A percentile compares a stretch with the other conserved stretches of the same genome.
These are phyloP conservation scores for Drosophila paucipuncta DNA, from an alignment of 2,888 invertebrate genomes.

Conservation along the genomic window DNA sequence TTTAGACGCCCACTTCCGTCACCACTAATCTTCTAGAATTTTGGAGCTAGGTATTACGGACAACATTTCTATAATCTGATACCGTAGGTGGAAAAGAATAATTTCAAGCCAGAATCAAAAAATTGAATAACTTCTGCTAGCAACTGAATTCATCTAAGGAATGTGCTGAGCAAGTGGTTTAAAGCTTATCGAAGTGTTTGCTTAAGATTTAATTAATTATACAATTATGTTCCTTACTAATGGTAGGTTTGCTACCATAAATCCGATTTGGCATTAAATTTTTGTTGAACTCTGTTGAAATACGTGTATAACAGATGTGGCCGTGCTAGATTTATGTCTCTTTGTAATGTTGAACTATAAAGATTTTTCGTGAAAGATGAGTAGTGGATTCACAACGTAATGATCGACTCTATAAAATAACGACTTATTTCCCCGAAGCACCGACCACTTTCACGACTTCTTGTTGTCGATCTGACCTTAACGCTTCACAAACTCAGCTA, in stretches of 20 bases:
- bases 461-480: not conserved
- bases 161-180: not conserved
- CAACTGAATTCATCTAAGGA: not conserved
- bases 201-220: not conserved
- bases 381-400: not conserved
- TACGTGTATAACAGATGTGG: not conserved
- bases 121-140: not conserved
- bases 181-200: not conserved
- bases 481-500: no score
- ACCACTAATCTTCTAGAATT: not conserved
- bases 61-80: not conserved
- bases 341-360: not conserved
- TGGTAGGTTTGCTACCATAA: not conserved
- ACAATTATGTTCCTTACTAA: not conserved
- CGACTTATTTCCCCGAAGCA: not conserved
- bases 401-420: not conserved
- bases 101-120: not conserved
- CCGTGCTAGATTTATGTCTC: not conserved
- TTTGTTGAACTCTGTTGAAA: not conserved
- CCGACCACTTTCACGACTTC: not conserved
- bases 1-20: not conserved
- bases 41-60: not conserved
- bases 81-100: not conserved
- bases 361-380: not conserved
- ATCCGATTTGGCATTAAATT: not conserved